Percentiles rank a stretch among this genome's conserved stretches.
phyloP scores from a whole-genome alignment of 2,113 vertebrate species.

The Pao palembangensis region DNA sequence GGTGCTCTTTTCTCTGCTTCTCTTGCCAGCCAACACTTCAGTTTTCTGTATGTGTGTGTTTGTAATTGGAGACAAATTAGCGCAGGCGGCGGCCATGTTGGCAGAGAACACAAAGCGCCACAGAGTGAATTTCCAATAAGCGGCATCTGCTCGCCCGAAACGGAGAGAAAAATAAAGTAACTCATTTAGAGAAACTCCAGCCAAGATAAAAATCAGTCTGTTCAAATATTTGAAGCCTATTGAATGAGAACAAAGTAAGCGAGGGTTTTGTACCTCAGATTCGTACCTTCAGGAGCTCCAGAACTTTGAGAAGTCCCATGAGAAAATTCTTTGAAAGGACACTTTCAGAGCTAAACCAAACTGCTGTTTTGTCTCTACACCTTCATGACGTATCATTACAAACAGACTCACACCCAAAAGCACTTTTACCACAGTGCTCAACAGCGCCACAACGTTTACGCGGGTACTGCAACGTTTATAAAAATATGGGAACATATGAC shows the following conservation, averaged over 20 bases:
- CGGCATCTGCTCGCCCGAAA: not conserved
- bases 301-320: not conserved
- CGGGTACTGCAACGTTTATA: no score
- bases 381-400: no score
- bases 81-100: no score
- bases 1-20: not conserved
- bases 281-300: not conserved
- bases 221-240: not conserved
- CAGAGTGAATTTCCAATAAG: not conserved
- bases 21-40: constrained; percentile 24
- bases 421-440: no score
- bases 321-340: no score
- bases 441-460: no score
- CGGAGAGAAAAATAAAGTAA: not conserved
- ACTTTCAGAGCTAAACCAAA: no score
- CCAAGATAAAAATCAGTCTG: not conserved
- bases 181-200: not conserved
- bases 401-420: no score
- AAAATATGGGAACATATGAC: no score
- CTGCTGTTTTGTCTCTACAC: no score
- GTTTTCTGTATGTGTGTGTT: not conserved
- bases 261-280: not conserved
- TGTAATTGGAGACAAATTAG: not conserved
- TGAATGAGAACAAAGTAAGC: not conserved
- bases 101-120: not conserved